Percentiles rank a stretch among this genome's conserved stretches.
Evolutionary conservation across 2,888 invertebrate species (phyloP).

Genomic region (Stomorhina lunata): DNA sequence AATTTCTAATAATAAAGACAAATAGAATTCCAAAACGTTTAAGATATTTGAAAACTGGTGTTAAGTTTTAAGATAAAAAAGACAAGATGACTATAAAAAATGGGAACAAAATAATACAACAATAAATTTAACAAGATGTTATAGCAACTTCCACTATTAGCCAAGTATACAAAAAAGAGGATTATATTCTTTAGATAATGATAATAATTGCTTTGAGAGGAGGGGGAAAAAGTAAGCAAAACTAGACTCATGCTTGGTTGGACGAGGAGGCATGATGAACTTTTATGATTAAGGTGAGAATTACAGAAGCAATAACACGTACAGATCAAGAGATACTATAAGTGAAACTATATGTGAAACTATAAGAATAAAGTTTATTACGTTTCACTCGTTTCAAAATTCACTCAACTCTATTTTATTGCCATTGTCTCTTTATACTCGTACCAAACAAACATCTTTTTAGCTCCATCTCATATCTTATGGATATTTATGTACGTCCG

Average conservation of each 20-base stretch:
- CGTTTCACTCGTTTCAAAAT: slow-evolving; percentile 43
- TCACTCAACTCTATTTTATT: slow-evolving; percentile 37
- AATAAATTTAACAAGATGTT: slow-evolving; percentile 52
- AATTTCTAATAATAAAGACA: slow-evolving; percentile 52
- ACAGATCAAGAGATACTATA: slow-evolving; percentile 57
- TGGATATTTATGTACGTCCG: slow-evolving; percentile 1
- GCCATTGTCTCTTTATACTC: slow-evolving; percentile 3
- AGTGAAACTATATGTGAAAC: too few relatives aligned
- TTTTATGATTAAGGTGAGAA: slow-evolving; percentile 58
- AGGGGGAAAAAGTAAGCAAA: too few relatives aligned
- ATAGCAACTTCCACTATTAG: too few relatives aligned
- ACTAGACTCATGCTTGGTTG: not conserved
- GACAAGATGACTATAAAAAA: slow-evolving; percentile 22
- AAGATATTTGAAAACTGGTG: slow-evolving; percentile 29
- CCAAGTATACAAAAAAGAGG: not conserved
- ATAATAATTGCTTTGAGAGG: slow-evolving; percentile 16
- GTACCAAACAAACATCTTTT: too few relatives aligned
- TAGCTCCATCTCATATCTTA: not conserved
- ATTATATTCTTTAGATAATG: not conserved
- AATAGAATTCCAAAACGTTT: slow-evolving; percentile 21
- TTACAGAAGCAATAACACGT: slow-evolving; percentile 60
- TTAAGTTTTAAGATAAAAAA: slow-evolving; percentile 28
- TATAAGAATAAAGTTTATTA: slow-evolving; percentile 19
- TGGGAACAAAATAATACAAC: slow-evolving; percentile 37
- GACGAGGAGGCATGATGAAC: slow-evolving; percentile 32